Evolutionary conservation across 2,797 vertebrate species (phyloP), one percentile per base, ranked within the genome.

Genomic region (Percopsis omiscomaycus): DNA sequence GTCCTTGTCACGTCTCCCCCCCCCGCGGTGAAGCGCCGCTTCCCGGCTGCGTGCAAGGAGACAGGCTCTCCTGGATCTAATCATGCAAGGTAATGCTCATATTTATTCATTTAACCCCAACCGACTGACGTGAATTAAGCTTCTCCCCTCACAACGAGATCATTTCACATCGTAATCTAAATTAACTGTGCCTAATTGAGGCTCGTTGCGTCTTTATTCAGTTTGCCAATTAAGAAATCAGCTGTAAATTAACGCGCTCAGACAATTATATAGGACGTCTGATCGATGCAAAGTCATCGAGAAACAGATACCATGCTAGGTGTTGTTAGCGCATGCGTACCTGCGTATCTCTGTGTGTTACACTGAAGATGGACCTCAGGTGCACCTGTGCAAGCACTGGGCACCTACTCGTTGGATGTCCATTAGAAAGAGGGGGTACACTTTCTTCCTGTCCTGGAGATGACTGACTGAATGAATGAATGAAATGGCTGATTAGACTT

Each of bases 21-120:
- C 61, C 63, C 55, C 30, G 60, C 55, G 44, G 69, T 64, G 55
- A 66, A 77, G 56, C 66, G 65, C 57, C 53, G 59, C 73, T 78
- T 79, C 59, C 68, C 73, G 61, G 62, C 65, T 50, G 59, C 61
- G 66, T 67, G 70, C 57, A 29, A 69, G 61, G 69, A 76, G 70
- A 67, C 53, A 57, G 51, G 28, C 69, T 77, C 53, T 50, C 52
- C 10, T 12, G 59, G 49, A 55, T 59, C 61, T 69, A 83, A 82
- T 87, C 68, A 77, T 13, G 49, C 63, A 66, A 66, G 63, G 55
- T 74, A 78, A 82, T 83, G 77, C 32, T 79, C 54, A 55, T 55
- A 55, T 55, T 77, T 78, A 81, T 79, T 80, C 3, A 82, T 80
- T 88, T 81, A 87, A 86, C 87, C 84, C 75, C 73, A 66, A 84